Conservation (phyloP, 2,888 invertebrate genomes). For the Cyclophora albipunctata region DNA sequence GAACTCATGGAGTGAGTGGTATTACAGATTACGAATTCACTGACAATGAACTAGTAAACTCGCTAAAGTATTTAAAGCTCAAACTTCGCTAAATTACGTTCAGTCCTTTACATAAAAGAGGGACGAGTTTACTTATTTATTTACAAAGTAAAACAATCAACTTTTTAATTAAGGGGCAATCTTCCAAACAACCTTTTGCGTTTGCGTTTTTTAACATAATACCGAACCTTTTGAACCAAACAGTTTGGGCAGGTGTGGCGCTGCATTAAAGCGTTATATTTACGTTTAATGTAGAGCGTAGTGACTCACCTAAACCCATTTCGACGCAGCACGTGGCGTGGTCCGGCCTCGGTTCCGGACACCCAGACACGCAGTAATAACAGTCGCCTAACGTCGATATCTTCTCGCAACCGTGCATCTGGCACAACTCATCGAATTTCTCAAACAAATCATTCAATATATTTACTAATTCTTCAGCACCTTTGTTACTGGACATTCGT, state of each 20-base stretch:
- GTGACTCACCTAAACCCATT: conserved; percentile 88
- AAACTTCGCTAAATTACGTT: no score
- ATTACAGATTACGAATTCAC: no score
- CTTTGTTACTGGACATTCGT: conserved; percentile 96
- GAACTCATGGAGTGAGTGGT: no score
- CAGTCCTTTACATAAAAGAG: no score
- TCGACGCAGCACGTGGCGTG: conserved; percentile 97
- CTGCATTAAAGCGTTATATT: no score
- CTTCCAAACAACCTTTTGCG: no score
- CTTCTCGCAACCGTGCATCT: conserved; percentile 93
- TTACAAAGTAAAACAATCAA: no score
- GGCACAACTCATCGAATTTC: conserved; percentile 93
- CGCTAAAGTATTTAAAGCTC: no score
- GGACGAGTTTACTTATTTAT: no score
- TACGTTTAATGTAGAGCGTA: conserved; percentile 6
- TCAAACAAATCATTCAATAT: conserved; percentile 97
- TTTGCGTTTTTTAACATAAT: not conserved
- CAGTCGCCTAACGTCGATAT: conserved; percentile 96
- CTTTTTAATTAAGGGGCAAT: no score
- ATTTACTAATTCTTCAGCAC: conserved; percentile 95
- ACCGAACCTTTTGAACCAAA: not conserved
- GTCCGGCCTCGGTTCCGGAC: conserved; percentile 92
- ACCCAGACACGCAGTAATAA: conserved; percentile 96
- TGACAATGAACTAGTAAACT: no score
- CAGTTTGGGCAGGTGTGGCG: not conserved